These are phyloP conservation scores for Automeris io DNA, from an alignment of 2,888 invertebrate genomes.

Conservation along the genomic window DNA sequence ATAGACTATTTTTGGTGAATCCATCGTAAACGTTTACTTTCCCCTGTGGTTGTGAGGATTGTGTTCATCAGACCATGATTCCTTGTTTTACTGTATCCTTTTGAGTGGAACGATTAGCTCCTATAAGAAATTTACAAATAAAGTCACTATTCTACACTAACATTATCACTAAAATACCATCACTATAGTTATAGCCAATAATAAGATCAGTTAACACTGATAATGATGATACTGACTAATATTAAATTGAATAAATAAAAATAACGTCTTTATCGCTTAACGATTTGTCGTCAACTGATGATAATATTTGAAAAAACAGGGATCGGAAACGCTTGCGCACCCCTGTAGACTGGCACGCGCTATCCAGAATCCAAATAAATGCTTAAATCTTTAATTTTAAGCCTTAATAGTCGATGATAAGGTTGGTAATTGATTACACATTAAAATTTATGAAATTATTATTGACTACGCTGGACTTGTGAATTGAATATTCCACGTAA, in stretches of 20 bases:
- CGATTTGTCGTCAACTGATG: slow-evolving; percentile 58
- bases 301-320: slow-evolving; percentile 46
- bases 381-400: background rate
- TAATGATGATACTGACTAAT: background rate
- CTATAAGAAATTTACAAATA: background rate
- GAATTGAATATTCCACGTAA: too few relatives aligned
- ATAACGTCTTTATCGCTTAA: slow-evolving; percentile 33
- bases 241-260: slow-evolving; percentile 6
- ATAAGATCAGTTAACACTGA: background rate
- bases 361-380: slow-evolving; percentile 20
- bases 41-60: slow-evolving; percentile 19
- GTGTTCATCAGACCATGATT: slow-evolving; percentile 33
- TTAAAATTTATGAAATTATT: background rate
- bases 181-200: background rate
- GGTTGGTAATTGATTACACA: background rate
- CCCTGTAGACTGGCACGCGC: slow-evolving; percentile 62
- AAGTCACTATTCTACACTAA: too few relatives aligned
- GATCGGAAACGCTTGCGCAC: slow-evolving; percentile 65
- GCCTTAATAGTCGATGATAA: background rate
- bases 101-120: slow-evolving; percentile 35
- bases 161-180: background rate
- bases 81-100: slow-evolving; percentile 31
- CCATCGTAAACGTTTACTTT: slow-evolving; percentile 52
- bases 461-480: background rate
- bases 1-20: slow-evolving; percentile 71